Percentiles rank a stretch among this genome's conserved stretches.
Conservation (phyloP, 2,888 invertebrate species). For the Drosophila koepferae region DNA sequence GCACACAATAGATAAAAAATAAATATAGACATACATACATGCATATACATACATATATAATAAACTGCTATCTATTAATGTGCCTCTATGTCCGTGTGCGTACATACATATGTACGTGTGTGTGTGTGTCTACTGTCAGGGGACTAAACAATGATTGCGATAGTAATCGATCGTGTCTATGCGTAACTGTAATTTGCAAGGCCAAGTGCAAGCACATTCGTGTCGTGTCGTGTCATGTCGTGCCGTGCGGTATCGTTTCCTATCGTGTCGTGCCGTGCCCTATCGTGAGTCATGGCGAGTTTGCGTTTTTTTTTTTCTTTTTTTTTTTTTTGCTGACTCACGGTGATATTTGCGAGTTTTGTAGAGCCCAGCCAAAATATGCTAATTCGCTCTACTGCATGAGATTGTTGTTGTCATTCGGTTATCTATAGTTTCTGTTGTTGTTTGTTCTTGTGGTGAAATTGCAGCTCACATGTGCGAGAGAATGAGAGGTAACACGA, state of each 20-base stretch:
- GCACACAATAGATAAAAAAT: constrained; percentile 23
- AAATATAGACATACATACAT: background rate
- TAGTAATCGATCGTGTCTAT: constrained; percentile 47
- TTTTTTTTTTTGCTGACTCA: constrained; percentile 41
- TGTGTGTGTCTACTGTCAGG: constrained; percentile 11
- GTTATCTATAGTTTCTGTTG: constrained; percentile 30
- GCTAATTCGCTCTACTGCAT: constrained; percentile 32
- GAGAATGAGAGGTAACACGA: background rate
- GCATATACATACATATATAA: background rate
- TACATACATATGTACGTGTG: too few relatives aligned
- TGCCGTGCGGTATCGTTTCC: background rate
- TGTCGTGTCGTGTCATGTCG: constrained; percentile 19
- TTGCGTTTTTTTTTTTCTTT: constrained; percentile 3
- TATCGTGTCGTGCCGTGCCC: constrained; percentile 21
- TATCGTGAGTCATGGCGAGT: constrained; percentile 42
- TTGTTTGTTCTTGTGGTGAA: constrained; percentile 57
- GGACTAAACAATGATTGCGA: constrained; percentile 32
- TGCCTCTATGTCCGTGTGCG: background rate
- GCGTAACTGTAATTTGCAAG: constrained; percentile 37
- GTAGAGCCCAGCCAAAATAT: constrained; percentile 35
- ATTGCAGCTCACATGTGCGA: constrained; percentile 31
- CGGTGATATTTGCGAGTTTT: constrained; percentile 42
- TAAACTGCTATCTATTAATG: constrained; percentile 20
- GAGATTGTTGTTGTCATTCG: background rate
- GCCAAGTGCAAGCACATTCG: constrained; percentile 17